Evolutionary conservation across 2,888 invertebrate genomes (phyloP), one percentile per base, ranked within the genome.

Genomic region (Drosophila meridiana): DNA sequence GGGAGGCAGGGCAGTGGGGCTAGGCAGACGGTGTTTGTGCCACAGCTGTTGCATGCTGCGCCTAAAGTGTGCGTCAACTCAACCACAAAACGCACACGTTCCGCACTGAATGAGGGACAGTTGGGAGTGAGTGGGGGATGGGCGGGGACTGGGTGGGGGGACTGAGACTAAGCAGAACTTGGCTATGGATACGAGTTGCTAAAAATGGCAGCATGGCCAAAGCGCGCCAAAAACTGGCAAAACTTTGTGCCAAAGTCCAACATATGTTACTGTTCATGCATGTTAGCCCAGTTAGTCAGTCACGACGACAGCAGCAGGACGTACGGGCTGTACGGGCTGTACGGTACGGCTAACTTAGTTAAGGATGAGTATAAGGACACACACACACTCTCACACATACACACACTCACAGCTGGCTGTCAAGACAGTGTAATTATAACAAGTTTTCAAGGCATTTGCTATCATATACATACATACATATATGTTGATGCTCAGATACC

Each of bases 51-150:
- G 83, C 86, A 82, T 88, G 59, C 48, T 74, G 73, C 48, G 85
- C 84, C 85, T 81, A 85, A 80, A 88, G 85, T 84, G 81, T 80
- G 87, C 85, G 87, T 70, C 76, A 70, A 80, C 68, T 82, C 75
- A 89, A 77, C 87, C 89, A 76, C 89, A 89, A 82, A 76, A 76
- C 82, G 74, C 89, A 89, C 84, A 89, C 89, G 87, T 89, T 87
- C 65, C 74, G 63, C 82, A 66, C 79, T 36, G 47, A 43, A 42
- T 64, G 74, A 32, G 59, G 65, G 53, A 20, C 48, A 45, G 38
- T 26, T 38, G 30, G 28, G n/a, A 20, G 9, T 7, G 30, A 30
- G 9, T 9, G 30, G 9, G 0, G 36, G 9, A 3, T 2, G 14
- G 42, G n/a, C 14, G n/a, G n/a, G 6, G 14, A 11, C 3, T 7